Base-by-base conservation (phyloP, 2,888 invertebrate species). In the Tetropium fuscum region DNA sequence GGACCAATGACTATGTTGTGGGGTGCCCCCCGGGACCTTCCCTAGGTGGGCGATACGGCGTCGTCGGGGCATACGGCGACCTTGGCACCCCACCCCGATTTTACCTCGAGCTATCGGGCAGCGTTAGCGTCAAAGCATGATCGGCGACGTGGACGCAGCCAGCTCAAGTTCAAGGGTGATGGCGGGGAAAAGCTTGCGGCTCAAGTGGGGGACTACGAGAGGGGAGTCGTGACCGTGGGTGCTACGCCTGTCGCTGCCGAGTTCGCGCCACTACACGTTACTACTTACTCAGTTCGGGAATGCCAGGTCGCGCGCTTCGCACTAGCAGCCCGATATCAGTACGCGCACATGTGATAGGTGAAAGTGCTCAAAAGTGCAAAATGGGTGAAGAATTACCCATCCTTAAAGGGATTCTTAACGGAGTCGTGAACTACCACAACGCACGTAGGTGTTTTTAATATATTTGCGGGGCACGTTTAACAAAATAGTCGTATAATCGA, bases 341-440 rank as follows among this genome's bases (percentile, higher is more conserved):
- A 61, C 74, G 74, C 68, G 74, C 77, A 75, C 76, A 74, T 74
- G 77, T 77, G 74, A 74, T 63, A 71, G 75, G 76, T 75, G 76
- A 77, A 74, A 75, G 76, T 77, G 74, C 58, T 62, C 58, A 57
- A 63, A 59, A 73, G 74, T 77, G 75, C 73, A 87, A 86, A 85
- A 93, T 94, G 93, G 91, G 89, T 81, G 93, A 94, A 87, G 93
- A 94, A 86, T 86, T 94, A 83, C 94, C 94, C 76, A 94, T 94
- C 80, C 88, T 94, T 69, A 94, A 94, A 84, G 93, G 93, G 80
- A 94, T 94, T 83, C 88, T 94, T 75, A 94, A 94, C 82, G 94
- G 94, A 80, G 93, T 91, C 80, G 92, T 93, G 82, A 91, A 93
- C 84, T 94, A 94, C 84, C 94, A 94, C 84, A 94, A 94, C 88